Percentiles rank a stretch among this genome's conserved stretches.
Conservation (phyloP, 2,888 invertebrate species). For the Pegoplata infirma region DNA sequence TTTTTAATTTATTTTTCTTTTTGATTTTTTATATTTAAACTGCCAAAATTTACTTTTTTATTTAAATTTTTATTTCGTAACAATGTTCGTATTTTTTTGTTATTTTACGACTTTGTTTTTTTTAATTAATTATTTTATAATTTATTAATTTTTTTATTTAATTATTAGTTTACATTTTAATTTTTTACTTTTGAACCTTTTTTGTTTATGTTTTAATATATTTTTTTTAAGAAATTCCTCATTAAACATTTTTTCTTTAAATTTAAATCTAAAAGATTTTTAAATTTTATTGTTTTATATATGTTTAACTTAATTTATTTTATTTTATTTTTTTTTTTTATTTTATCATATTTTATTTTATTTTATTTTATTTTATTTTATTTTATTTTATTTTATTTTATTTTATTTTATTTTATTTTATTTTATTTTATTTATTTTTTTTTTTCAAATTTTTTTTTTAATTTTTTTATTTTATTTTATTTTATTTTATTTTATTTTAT, state of each 20-base stretch:
- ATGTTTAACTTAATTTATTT: background rate
- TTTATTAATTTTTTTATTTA: too few relatives aligned
- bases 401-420: slow-evolving; percentile 9
- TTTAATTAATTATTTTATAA: too few relatives aligned
- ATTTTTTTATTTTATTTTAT: background rate
- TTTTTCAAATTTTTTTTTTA: background rate
- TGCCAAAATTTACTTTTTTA: too few relatives aligned
- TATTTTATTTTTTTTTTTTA: background rate
- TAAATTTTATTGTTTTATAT: background rate
- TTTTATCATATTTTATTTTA: background rate
- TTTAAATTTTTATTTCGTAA: too few relatives aligned
- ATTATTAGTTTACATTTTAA: too few relatives aligned
- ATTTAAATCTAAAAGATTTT: too few relatives aligned
- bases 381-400: background rate
- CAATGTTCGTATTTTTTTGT: too few relatives aligned
- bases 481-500: background rate
- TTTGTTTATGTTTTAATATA: background rate
- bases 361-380: background rate
- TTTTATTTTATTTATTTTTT: slow-evolving; percentile 4
- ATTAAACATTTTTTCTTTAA: too few relatives aligned
- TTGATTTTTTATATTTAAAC: too few relatives aligned
- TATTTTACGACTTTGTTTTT: too few relatives aligned
- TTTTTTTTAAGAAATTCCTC: background rate
- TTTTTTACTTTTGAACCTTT: background rate
- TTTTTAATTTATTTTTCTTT: too few relatives aligned